Base-by-base conservation (phyloP, 2,888 invertebrate genomes). In the Anthophora plumipes region DNA sequence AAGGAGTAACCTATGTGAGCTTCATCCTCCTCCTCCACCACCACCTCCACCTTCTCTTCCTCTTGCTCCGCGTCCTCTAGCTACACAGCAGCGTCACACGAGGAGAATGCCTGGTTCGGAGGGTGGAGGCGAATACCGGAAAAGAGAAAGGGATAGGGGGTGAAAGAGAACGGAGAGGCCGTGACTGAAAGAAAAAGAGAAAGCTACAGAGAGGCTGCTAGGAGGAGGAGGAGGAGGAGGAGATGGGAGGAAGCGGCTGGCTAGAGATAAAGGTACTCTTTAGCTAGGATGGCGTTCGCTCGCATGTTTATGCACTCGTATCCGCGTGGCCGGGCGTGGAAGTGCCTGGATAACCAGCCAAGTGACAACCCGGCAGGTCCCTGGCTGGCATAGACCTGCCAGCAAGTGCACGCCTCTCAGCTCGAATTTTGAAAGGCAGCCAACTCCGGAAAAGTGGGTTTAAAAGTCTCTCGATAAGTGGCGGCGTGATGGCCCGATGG, bases 341-440 rank as follows among this genome's bases (percentile, higher is more conserved):
- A 93, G 92, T 93, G 92, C 91, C 91, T 90, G 93, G 92, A 93
- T 93, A 93, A 93, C 93, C 93, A 93, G 92, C 93, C 93, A 92
- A 93, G 93, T 93, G 93, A 93, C 93, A 92, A 92, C 91, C 91
- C 91, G 88, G 89, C 85, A 85, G 88, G 90, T 84, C 80, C 82
- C 82, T 74, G 82, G 77, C 80, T 77, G 85, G 84, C 85, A 85
- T 82, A 87, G 86, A 88, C 85, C 83, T 85, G 83, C 85, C 87
- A 80, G 81, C 64, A 80, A 82, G 80, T 82, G 85, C 82, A 78
- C 77, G 75, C 85, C 89, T 89, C 90, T 88, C 89, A 88, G 89
- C 89, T 87, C 83, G 89, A 92, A 92, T 93, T 93, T 93, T 93
- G 93, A 93, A 92, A 92, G 91, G 91, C 90, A 92, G 93, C 93